A percentile compares a stretch with the other conserved stretches of the same genome.
Evolutionary conservation across 2,888 invertebrate genomes (phyloP).

Genomic region (Tenthredo amoena): DNA sequence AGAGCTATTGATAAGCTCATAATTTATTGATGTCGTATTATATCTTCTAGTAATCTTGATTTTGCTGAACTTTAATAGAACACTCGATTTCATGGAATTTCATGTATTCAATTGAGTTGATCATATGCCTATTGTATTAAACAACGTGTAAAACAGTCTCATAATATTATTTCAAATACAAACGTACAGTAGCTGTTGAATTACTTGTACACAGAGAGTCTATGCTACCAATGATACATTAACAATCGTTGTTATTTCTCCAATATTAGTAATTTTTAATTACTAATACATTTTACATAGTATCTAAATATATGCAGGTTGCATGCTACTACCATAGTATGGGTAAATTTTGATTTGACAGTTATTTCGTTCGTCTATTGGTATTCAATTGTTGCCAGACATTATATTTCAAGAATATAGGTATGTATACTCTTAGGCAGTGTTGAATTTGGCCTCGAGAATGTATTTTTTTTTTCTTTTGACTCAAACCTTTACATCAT

Average conservation of each 20-base stretch:
- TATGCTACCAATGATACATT: conserved; percentile 34
- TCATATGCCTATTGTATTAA: conserved; percentile 28
- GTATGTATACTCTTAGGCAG: neutral
- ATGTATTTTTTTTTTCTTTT: neutral
- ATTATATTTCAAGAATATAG: conserved; percentile 14
- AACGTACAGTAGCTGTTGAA: conserved; percentile 38
- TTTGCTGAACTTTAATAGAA: neutral
- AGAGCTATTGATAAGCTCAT: neutral
- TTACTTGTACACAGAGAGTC: conserved; percentile 50
- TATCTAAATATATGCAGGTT: conserved; percentile 44
- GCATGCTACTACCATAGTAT: conserved; percentile 46
- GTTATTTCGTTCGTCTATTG: conserved; percentile 11
- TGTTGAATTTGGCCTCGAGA: conserved; percentile 1
- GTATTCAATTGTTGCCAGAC: conserved; percentile 8
- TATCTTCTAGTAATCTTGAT: conserved; percentile 30
- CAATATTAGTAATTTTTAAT: conserved; percentile 42
- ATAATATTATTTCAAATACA: conserved; percentile 33
- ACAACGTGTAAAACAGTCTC: conserved; percentile 42
- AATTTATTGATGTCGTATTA: neutral
- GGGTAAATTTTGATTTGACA: conserved; percentile 41
- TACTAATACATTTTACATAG: conserved; percentile 31
- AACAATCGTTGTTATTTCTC: conserved; percentile 44
- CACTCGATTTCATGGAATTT: conserved; percentile 12
- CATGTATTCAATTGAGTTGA: conserved; percentile 1
- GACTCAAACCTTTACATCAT: neutral